These are phyloP conservation scores for Steinernema hermaphroditum DNA, from an alignment of 2,888 invertebrate species.

Conservation along the genomic window DNA sequence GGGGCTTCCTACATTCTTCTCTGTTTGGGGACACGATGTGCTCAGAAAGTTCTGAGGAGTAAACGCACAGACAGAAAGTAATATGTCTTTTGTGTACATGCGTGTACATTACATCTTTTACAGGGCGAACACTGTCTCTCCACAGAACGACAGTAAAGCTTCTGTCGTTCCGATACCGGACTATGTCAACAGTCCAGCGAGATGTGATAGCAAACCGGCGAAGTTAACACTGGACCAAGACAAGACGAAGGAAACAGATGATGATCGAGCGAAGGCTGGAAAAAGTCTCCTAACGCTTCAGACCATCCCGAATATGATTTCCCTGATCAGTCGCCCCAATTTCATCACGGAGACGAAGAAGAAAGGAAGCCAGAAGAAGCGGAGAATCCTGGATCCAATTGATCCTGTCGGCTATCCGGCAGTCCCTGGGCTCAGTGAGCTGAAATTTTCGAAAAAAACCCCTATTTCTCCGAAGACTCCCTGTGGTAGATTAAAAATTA, in stretches of 20 bases:
- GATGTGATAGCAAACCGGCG: neutral
- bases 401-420: neutral
- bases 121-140: neutral
- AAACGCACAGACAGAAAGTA: neutral
- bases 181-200: neutral
- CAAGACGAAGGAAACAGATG: neutral
- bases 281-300: slow-evolving; percentile 4
- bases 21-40: neutral
- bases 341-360: neutral
- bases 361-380: neutral
- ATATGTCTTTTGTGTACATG: neutral
- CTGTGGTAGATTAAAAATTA: neutral
- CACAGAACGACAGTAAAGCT: neutral
- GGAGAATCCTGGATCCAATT: neutral
- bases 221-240: neutral
- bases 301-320: slow-evolving; percentile 6
- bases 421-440: neutral
- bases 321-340: neutral
- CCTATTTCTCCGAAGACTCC: neutral
- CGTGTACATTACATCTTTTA: neutral
- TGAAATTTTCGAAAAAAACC: neutral
- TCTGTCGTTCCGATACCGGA: neutral
- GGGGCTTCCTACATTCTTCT: neutral
- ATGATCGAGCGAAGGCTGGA: slow-evolving; percentile 4
- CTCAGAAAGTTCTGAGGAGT: neutral